Conservation (phyloP, 2,888 invertebrate genomes). For the Drosophila prolongata region DNA sequence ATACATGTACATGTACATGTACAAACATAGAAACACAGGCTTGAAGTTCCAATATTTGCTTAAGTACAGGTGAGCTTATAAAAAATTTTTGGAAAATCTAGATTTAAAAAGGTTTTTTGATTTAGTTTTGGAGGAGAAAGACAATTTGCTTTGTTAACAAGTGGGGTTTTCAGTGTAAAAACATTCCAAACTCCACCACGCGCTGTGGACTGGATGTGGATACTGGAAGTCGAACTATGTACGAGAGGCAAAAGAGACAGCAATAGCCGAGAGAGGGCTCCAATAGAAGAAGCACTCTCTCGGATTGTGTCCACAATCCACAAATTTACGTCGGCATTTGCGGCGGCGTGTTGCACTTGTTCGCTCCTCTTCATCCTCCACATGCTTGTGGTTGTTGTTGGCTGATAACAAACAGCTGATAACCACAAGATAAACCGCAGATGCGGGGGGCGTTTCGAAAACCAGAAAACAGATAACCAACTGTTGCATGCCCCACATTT, state of each 20-base stretch:
- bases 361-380: conserved; percentile 52
- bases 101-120: too few relatives aligned
- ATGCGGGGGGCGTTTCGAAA: conserved; percentile 23
- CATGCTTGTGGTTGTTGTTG: conserved; percentile 30
- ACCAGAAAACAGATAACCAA: conserved; percentile 33
- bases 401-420: conserved; percentile 44
- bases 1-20: too few relatives aligned
- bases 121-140: too few relatives aligned
- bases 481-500: conserved; percentile 43
- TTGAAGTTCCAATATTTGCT: too few relatives aligned
- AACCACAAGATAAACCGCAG: conserved; percentile 39
- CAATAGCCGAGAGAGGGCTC: conserved; percentile 22
- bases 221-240: conserved; percentile 50
- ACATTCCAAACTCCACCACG: conserved; percentile 57
- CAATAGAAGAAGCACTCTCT: conserved; percentile 3
- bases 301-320: conserved; percentile 50
- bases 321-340: conserved; percentile 43
- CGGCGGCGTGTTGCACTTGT: conserved; percentile 72
- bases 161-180: conserved; percentile 36
- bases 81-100: too few relatives aligned
- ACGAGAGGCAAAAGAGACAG: conserved; percentile 11
- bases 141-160: too few relatives aligned
- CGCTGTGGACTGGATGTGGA: conserved; percentile 51
- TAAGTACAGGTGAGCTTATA: too few relatives aligned
- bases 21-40: too few relatives aligned